These are phyloP conservation scores for Allenopithecus nigroviridis DNA, from an alignment of 2,797 vertebrate species.

Conservation along the genomic window DNA sequence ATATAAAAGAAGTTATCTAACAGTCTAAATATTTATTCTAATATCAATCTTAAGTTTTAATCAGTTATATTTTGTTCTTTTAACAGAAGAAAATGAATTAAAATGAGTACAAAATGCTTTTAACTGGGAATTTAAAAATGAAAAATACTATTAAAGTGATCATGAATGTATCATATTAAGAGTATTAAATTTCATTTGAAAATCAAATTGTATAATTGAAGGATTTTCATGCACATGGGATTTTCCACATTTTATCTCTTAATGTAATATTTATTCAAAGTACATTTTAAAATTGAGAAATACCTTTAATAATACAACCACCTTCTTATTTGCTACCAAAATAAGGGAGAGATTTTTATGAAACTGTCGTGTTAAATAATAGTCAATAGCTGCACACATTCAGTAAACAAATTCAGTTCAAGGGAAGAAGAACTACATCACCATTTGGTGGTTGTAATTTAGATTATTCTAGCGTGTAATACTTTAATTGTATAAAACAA, in stretches of 20 bases:
- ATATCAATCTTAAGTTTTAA: slow-evolving; percentile 64
- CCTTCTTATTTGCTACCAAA: slow-evolving; percentile 73
- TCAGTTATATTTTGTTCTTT: slow-evolving; percentile 54
- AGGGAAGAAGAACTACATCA: slow-evolving; percentile 88
- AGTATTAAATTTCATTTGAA: slow-evolving; percentile 60
- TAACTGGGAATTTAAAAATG: slow-evolving; percentile 52
- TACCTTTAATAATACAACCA: slow-evolving; percentile 73
- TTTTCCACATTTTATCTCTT: slow-evolving; percentile 66
- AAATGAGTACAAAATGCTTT: slow-evolving; percentile 50
- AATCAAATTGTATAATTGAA: slow-evolving; percentile 48
- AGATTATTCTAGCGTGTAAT: slow-evolving; percentile 97
- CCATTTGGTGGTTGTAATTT: slow-evolving; percentile 93
- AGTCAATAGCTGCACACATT: slow-evolving; percentile 91
- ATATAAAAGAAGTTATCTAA: slow-evolving; percentile 61
- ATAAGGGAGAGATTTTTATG: slow-evolving; percentile 68
- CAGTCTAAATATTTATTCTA: slow-evolving; percentile 72
- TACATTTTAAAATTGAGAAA: slow-evolving; percentile 77
- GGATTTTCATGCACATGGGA: slow-evolving; percentile 11
- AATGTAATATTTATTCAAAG: slow-evolving; percentile 64
- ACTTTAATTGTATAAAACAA: slow-evolving; percentile 98
- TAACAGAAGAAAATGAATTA: slow-evolving; percentile 56
- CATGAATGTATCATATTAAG: slow-evolving; percentile 32
- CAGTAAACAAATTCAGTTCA: slow-evolving; percentile 94
- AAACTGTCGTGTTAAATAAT: slow-evolving; percentile 90
- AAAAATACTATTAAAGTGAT: slow-evolving; percentile 54